These are phyloP conservation scores for Drosophila prosaltans DNA, from an alignment of 1,140 invertebrate species.

Conservation along the genomic window DNA sequence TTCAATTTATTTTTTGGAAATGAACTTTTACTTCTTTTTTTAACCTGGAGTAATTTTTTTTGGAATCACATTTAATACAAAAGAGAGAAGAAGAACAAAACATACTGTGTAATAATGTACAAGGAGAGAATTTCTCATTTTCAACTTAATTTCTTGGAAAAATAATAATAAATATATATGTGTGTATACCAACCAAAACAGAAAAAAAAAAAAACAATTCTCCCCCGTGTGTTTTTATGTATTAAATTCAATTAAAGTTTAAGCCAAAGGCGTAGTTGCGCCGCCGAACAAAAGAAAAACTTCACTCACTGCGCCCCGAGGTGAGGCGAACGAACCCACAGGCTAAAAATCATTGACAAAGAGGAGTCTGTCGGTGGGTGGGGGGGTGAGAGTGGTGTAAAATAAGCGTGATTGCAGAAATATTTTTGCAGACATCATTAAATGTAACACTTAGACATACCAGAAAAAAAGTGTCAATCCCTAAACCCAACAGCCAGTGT, in stretches of 20 bases:
- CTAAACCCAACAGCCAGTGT: neutral
- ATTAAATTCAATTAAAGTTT: slow-evolving; percentile 49
- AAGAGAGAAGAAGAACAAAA: slow-evolving; percentile 4
- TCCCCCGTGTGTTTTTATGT: slow-evolving; percentile 17
- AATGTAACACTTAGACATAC: slow-evolving; percentile 53
- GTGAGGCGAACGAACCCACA: neutral
- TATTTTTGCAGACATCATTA: slow-evolving; percentile 75
- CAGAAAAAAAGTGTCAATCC: slow-evolving; percentile 63
- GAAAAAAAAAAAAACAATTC: slow-evolving; percentile 34
- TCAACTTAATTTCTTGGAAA: slow-evolving; percentile 67
- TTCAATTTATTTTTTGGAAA: slow-evolving; percentile 63
- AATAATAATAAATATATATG: slow-evolving; percentile 70
- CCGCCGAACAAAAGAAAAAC: slow-evolving; percentile 41
- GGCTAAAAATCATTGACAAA: neutral
- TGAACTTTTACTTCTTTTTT: slow-evolving; percentile 53
- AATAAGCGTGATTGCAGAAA: slow-evolving; percentile 57
- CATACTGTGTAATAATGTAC: slow-evolving; percentile 52
- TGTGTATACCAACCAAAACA: slow-evolving; percentile 52
- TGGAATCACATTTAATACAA: slow-evolving; percentile 55
- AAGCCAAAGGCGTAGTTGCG: neutral
- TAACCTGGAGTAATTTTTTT: slow-evolving; percentile 57
- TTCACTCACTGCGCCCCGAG: slow-evolving; percentile 27
- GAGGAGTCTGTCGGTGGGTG: neutral
- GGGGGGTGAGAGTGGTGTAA: slow-evolving; percentile 7
- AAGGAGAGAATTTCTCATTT: slow-evolving; percentile 57